Conservation (phyloP, 2,113 vertebrate species). For the Girardinichthys multiradiatus region DNA sequence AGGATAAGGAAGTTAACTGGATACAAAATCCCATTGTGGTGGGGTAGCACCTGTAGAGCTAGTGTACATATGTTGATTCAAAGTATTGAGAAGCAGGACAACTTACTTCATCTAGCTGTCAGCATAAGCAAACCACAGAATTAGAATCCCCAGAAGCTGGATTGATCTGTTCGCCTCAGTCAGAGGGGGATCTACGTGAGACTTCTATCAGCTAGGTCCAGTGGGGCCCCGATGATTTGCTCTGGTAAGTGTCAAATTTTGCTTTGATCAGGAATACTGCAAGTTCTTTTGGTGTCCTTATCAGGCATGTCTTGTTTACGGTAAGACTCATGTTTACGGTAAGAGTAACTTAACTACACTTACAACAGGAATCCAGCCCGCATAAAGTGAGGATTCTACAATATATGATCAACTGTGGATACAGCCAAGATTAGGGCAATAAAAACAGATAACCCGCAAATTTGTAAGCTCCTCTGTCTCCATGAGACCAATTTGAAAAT, state of each 20-base stretch:
- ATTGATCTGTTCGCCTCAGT: constrained; percentile 7
- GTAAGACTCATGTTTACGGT: background rate
- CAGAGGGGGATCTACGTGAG: constrained; percentile 36
- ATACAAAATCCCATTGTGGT: constrained; percentile 74
- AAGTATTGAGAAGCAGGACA: constrained; percentile 25
- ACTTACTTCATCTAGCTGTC: constrained; percentile 7
- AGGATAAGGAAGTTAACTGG: constrained; percentile 70
- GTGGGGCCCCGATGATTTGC: constrained; percentile 43
- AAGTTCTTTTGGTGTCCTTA: background rate
- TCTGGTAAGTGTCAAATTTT: constrained; percentile 63
- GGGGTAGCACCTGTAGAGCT: constrained; percentile 55
- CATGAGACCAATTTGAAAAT: background rate
- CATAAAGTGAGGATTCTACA: background rate
- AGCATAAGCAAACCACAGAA: background rate
- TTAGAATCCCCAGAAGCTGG: constrained; percentile 17
- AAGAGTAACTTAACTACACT: background rate
- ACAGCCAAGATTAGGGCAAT: background rate
- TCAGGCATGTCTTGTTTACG: background rate
- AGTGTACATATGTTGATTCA: constrained; percentile 46
- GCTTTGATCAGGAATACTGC: background rate
- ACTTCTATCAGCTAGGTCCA: constrained; percentile 29
- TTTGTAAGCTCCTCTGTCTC: background rate
- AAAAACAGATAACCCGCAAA: background rate
- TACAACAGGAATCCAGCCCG: background rate
- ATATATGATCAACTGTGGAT: background rate